Evolutionary conservation across 2,888 invertebrate genomes (phyloP), one percentile per base, ranked within the genome.

Genomic region (Leptinotarsa rubiginosa): DNA sequence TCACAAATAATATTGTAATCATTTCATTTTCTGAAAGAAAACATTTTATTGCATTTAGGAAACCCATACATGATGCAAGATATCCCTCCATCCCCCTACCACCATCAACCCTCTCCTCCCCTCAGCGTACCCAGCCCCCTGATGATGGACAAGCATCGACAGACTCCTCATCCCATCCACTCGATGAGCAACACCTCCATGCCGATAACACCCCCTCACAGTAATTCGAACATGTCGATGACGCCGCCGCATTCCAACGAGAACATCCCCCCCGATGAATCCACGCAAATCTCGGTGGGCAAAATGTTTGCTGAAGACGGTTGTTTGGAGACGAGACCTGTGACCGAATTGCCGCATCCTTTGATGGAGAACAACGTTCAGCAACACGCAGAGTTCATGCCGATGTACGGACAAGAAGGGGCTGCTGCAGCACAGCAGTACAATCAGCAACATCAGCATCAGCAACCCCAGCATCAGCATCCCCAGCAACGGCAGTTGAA

Each of bases 221-320:
- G 69, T 16, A 68, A 70, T 31, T 62, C 77, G n/a, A 74, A 75
- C 69, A 74, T 80, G 70, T 72, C 79, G 13, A 75, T 79, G 76
- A 79, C 81, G 15, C 79, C 80, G 56, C 79, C 81, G 10, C 82
- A 80, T 67, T 77, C 81, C 67, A 82, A 84, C 76, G 83, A 82
- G 66, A 84, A 83, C 75, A 76, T 83, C 1, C 82, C 83, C n/a
- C 83, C 81, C 25, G 79, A 79, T 47, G 78, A 79, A 66, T 56
- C 67, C 41, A 12, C 41, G 50, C 20, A 18, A 47, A 54, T 49
- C 25, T 62, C 65, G n/a, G 72, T 56, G 12, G 70, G 69, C n/a
- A 74, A 66, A 52, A 50, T 64, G 56, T 16, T 62, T 31, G 20
- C 56, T n/a, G 72, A 72, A 22, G 73, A 70, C 49, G 71, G 47